Evolutionary conservation across 2,888 invertebrate species (phyloP).

Genomic region (Lasioglossum villosulum): DNA sequence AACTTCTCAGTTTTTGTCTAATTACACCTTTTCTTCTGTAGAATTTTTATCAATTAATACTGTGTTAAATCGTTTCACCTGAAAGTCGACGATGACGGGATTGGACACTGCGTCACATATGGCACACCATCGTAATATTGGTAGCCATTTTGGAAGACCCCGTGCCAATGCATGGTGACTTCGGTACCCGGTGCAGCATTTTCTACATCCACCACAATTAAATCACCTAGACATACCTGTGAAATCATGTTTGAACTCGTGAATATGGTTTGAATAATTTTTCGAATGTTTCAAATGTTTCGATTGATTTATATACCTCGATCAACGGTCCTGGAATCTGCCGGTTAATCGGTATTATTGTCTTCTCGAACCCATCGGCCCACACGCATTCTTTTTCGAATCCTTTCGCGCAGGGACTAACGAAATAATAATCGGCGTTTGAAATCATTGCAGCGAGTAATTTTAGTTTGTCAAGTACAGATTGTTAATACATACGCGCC

Average conservation of each 20-base stretch:
- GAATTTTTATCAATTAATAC: not conserved
- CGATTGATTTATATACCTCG: not conserved
- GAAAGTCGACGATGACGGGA: constrained; percentile 93
- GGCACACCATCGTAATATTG: constrained; percentile 96
- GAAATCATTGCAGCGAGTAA: not conserved
- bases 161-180: constrained; percentile 96
- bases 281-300: not conserved
- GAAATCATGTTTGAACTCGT: not conserved
- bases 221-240: constrained; percentile 95
- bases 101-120: constrained; percentile 95
- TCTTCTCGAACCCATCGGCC: constrained; percentile 6
- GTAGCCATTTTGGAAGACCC: constrained; percentile 92
- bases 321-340: constrained; percentile 5
- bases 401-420: not conserved
- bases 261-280: not conserved
- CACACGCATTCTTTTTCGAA: not conserved
- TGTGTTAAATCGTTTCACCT: constrained; percentile 84
- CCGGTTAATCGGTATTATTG: not conserved
- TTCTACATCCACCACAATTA: constrained; percentile 93
- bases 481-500: constrained; percentile 50
- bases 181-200: constrained; percentile 95
- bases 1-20: not conserved
- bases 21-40: not conserved
- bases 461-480: not conserved
- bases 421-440: not conserved